A percentile compares a stretch with the other conserved stretches of the same genome.
phyloP scores from a whole-genome alignment of 2,888 invertebrate genomes.

The Cryptus armator region DNA sequence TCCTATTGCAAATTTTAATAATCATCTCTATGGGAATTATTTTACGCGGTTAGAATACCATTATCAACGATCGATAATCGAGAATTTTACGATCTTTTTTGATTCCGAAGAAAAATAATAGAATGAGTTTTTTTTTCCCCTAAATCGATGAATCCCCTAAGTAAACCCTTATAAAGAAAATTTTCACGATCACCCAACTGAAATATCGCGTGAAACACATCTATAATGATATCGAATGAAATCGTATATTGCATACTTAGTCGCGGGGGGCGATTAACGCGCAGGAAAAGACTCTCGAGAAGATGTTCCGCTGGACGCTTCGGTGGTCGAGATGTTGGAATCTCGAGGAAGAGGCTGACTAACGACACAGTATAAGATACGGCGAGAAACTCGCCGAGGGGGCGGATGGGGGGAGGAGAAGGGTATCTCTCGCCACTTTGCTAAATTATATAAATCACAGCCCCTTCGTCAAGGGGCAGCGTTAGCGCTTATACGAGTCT shows the following conservation, averaged over 20 bases:
- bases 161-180: not conserved
- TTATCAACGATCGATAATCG: too few relatives aligned
- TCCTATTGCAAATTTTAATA: too few relatives aligned
- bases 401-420: not conserved
- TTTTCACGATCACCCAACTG: not conserved
- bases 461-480: slow-evolving; percentile 79
- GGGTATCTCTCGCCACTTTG: slow-evolving; percentile 79
- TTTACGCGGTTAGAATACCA: too few relatives aligned
- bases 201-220: not conserved
- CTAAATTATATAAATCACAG: slow-evolving; percentile 84
- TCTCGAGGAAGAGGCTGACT: slow-evolving; percentile 72
- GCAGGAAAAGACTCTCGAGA: slow-evolving; percentile 24
- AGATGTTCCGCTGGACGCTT: slow-evolving; percentile 30
- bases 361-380: slow-evolving; percentile 78
- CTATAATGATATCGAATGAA: not conserved
- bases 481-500: slow-evolving; percentile 56
- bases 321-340: slow-evolving; percentile 60
- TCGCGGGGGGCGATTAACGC: slow-evolving; percentile 44
- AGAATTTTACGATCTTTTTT: too few relatives aligned
- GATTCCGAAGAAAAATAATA: too few relatives aligned
- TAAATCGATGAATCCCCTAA: too few relatives aligned
- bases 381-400: slow-evolving; percentile 55
- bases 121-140: too few relatives aligned
- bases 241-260: not conserved
- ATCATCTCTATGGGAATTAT: too few relatives aligned